phyloP scores from a whole-genome alignment of 2,888 invertebrate genomes.

The Acronicta psi region DNA sequence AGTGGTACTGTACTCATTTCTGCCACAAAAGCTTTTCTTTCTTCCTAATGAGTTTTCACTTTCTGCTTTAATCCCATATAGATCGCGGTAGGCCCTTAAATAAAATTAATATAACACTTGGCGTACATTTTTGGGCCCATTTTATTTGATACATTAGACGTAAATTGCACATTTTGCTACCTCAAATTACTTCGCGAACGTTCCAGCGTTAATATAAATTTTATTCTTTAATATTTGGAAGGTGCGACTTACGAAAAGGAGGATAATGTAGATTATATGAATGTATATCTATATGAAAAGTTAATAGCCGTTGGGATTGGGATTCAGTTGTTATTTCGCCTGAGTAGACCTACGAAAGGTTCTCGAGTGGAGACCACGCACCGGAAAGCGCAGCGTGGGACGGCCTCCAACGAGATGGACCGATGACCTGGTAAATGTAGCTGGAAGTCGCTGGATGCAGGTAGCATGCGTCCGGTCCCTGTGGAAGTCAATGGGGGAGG shows the following conservation, averaged over 20 bases:
- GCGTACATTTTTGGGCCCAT: slow-evolving; percentile 67
- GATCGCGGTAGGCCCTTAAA: slow-evolving; percentile 47
- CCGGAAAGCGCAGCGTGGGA: too few species aligned
- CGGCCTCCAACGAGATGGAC: too few species aligned
- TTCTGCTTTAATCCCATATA: slow-evolving; percentile 12
- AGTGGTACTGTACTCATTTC: too few species aligned
- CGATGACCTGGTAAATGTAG: too few species aligned
- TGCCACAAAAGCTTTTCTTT: neutral
- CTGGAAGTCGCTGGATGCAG: too few species aligned
- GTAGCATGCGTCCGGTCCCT: too few species aligned
- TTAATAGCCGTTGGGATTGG: slow-evolving; percentile 30
- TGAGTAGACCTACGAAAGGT: slow-evolving; percentile 38
- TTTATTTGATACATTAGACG: slow-evolving; percentile 77
- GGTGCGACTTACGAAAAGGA: slow-evolving; percentile 18
- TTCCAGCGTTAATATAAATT: slow-evolving; percentile 45
- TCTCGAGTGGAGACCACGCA: too few species aligned
- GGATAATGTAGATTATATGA: slow-evolving; percentile 15
- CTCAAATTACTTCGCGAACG: slow-evolving; percentile 50
- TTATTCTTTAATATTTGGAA: slow-evolving; percentile 34
- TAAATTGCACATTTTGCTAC: slow-evolving; percentile 71
- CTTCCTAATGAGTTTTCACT: slow-evolving; percentile 9
- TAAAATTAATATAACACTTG: slow-evolving; percentile 67
- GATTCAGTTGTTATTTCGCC: slow-evolving; percentile 43
- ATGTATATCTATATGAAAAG: slow-evolving; percentile 25
- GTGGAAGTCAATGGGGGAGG: too few species aligned